phyloP scores from a whole-genome alignment of 2,888 invertebrate species.

The Andrena fulva region DNA sequence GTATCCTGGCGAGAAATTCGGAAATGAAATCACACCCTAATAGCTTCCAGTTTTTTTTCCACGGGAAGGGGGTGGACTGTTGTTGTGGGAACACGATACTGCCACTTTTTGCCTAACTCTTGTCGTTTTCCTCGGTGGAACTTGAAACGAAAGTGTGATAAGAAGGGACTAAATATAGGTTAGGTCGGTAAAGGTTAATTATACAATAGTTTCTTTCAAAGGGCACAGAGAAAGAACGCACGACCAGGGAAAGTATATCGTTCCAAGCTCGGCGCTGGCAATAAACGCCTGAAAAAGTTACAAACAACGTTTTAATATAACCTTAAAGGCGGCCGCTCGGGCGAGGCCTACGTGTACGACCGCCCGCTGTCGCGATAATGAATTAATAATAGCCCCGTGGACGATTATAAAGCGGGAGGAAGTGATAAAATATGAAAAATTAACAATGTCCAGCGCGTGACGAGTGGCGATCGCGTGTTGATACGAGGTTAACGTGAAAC shows the following conservation, averaged over 20 bases:
- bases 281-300: neutral
- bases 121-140: neutral
- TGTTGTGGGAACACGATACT: neutral
- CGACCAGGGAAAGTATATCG: neutral
- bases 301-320: conserved; percentile 24
- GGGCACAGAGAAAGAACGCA: neutral
- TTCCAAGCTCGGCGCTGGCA: neutral
- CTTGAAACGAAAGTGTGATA: too few relatives aligned
- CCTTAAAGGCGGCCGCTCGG: conserved; percentile 21
- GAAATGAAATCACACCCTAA: conserved; percentile 84
- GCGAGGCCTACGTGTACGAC: conserved; percentile 38
- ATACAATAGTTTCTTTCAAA: neutral
- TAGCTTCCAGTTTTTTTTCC: conserved; percentile 77
- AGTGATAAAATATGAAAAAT: conserved; percentile 65
- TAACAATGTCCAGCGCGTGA: conserved; percentile 66
- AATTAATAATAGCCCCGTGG: conserved; percentile 56
- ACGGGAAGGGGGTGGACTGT: neutral
- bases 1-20: conserved; percentile 74
- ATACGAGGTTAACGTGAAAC: conserved; percentile 53
- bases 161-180: too few relatives aligned
- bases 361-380: conserved; percentile 49
- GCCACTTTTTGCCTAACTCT: neutral
- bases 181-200: too few relatives aligned
- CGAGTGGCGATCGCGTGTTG: conserved; percentile 65
- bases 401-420: conserved; percentile 44